phyloP scores from a whole-genome alignment of 2,888 invertebrate genomes.

The Agriopis leucophaearia region DNA sequence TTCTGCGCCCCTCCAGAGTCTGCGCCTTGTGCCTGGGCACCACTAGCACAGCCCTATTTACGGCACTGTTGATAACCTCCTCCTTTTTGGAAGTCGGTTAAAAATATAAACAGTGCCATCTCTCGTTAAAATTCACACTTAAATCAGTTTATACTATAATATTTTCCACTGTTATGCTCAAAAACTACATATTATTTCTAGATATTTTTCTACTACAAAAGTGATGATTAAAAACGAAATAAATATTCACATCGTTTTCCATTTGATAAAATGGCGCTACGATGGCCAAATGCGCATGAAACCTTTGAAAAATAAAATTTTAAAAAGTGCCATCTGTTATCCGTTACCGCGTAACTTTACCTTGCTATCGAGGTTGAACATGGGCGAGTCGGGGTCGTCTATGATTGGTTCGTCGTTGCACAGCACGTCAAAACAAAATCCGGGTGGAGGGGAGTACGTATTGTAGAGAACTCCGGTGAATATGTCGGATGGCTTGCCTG shows the following conservation, averaged over 20 bases:
- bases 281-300: too few species aligned
- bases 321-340: conserved; percentile 21
- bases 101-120: conserved; percentile 28
- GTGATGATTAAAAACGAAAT: too few species aligned
- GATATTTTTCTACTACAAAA: too few species aligned
- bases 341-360: conserved; percentile 77
- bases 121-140: conserved; percentile 6
- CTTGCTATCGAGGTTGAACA: conserved; percentile 92
- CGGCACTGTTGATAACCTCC: too few species aligned
- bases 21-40: too few species aligned
- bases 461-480: conserved; percentile 95
- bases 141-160: too few species aligned
- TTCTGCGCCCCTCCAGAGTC: too few species aligned
- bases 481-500: conserved; percentile 89
- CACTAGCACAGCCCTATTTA: too few species aligned
- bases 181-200: too few species aligned
- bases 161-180: too few species aligned
- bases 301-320: not conserved
- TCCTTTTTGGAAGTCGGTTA: not conserved
- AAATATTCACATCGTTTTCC: too few species aligned
- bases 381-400: conserved; percentile 92
- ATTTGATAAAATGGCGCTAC: not conserved
- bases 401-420: conserved; percentile 95
- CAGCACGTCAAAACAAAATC: conserved; percentile 96
- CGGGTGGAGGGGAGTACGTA: conserved; percentile 93